Evolutionary conservation across 2,113 vertebrate genomes (phyloP).

Genomic region (Corapipo altera): DNA sequence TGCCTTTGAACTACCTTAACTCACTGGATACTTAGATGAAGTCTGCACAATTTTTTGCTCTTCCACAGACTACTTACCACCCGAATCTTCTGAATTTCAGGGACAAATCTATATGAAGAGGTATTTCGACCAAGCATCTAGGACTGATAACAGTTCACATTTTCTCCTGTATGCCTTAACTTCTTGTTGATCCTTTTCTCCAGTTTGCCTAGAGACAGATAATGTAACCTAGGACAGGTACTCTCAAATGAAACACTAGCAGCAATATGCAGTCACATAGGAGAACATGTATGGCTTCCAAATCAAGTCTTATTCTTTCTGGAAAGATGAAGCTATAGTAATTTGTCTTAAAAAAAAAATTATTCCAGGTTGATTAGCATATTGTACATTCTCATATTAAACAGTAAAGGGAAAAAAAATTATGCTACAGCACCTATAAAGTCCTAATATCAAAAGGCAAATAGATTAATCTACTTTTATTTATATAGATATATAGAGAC

Average conservation of each 20-base stretch:
- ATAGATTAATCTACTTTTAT: neutral
- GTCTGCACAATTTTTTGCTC: neutral
- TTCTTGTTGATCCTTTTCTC: neutral
- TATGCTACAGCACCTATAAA: neutral
- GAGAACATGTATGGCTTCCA: neutral
- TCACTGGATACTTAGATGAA: neutral
- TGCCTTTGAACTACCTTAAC: neutral
- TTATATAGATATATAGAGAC: neutral
- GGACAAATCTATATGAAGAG: neutral
- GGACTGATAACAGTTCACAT: neutral
- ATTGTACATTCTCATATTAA: neutral
- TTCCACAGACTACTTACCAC: neutral
- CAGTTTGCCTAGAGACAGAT: neutral
- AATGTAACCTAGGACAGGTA: neutral
- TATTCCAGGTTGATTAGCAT: neutral
- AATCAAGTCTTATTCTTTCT: neutral
- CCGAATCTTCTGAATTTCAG: neutral
- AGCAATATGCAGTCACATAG: neutral
- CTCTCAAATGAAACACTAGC: neutral
- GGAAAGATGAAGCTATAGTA: neutral
- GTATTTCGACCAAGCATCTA: neutral
- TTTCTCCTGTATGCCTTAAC: neutral
- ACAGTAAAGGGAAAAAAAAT: neutral
- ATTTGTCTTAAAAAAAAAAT: neutral
- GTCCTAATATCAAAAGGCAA: neutral